Base-by-base conservation (phyloP, 2,113 vertebrate genomes). In the Scortum barcoo region DNA sequence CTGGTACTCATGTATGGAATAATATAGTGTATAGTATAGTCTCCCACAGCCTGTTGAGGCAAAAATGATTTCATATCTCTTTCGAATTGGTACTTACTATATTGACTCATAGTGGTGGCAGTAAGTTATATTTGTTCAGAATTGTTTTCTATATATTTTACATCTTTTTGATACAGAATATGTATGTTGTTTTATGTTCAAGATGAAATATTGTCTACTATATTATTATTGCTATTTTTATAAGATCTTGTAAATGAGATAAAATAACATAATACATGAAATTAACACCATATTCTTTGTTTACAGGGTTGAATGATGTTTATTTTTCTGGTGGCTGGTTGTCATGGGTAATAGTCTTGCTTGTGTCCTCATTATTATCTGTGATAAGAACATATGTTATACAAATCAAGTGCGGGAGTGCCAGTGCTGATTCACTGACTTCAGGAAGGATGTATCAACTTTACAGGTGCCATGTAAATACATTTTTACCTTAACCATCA, bases 201-300 rank as follows among this genome's bases (percentile, higher is more conserved):
- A n/a, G 8, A 30, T 30, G 1, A 48, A 53, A 61, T 36, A 38
- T 42, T 44, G 12, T 74, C 28, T 84, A 72, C 22, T 79, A 38
- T 81, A 71, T 81, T 71, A 51, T 69, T 62, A 26, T 51, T 57
- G 42, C 30, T 86, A 76, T 91, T 93, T 89, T 92, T 91, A 28
- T 86, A 84, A 76, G 33, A 54, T 42, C 50, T 75, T 75, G 19
- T 80, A 28, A 75, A 73, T 51, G 60, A 62, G 62, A 76, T 76
- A 42, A 42, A 14, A 85, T 75, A 5, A 61, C 69, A 58, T 72
- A 40, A 53, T 50, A 60, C 54, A 46, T 24, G 7, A 58, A 60
- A 66, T 50, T 19, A 73, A 75, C 19, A 57, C 17, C 7, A 53
- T 19, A 14, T 1, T 9, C 1, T 71, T 40, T 80, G 76, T 85